phyloP scores from a whole-genome alignment of 2,113 vertebrate genomes.

The crab-eating macaque (Macaca fascicularis) region DNA sequence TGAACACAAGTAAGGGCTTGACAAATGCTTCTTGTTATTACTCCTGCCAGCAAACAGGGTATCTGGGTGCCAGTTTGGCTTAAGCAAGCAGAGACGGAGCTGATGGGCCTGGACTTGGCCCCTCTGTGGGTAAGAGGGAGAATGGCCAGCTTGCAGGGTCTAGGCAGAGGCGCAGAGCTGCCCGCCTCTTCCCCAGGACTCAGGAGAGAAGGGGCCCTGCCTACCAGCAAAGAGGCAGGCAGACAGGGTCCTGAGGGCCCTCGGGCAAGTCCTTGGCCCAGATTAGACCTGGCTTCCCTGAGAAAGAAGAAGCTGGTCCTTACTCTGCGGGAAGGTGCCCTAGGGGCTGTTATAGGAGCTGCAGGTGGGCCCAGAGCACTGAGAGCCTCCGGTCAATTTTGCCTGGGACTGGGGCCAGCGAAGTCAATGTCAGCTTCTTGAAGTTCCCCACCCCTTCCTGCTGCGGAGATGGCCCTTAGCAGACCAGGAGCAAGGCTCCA shows the following conservation, averaged over 20 bases:
- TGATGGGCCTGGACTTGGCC: background rate
- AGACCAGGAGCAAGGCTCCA: background rate
- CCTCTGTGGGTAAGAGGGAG: background rate
- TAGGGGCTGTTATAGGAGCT: background rate
- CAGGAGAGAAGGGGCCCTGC: background rate
- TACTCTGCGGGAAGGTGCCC: background rate
- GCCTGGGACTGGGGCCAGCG: background rate
- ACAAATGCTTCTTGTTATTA: rapidly evolving
- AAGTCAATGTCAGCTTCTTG: background rate
- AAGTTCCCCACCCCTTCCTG: background rate
- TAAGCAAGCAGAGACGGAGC: background rate
- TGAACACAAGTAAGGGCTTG: background rate
- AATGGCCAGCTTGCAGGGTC: background rate
- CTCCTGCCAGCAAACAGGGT: rapidly evolving
- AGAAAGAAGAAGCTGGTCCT: background rate
- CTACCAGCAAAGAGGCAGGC: background rate
- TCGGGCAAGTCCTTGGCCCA: background rate
- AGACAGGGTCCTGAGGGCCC: background rate
- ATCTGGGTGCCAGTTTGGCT: background rate
- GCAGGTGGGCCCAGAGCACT: background rate
- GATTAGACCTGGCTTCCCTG: too few species aligned
- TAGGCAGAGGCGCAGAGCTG: background rate
- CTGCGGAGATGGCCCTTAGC: background rate
- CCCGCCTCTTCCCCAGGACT: background rate
- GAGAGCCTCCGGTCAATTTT: background rate